A percentile compares a stretch with the other conserved stretches of the same genome.
Conservation (phyloP, 1,140 invertebrate species). For the Oryzaephilus surinamensis region DNA sequence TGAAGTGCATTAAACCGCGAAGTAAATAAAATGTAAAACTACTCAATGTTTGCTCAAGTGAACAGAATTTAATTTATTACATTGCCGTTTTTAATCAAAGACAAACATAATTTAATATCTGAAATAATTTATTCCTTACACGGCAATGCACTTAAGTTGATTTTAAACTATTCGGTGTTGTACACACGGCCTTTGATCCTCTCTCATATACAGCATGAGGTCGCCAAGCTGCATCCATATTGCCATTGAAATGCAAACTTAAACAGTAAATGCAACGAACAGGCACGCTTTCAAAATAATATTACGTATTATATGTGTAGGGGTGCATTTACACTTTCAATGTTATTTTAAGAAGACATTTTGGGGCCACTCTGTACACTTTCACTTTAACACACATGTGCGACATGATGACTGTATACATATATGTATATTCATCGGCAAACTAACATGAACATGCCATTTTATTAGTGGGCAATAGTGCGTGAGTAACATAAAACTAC, state of each 20-base stretch:
- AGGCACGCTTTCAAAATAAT: constrained; percentile 7
- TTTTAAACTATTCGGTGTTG: constrained; percentile 11
- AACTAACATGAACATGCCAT: no score
- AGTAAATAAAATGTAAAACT: no score
- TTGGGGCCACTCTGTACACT: constrained; percentile 7
- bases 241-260: constrained; percentile 17
- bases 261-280: no score
- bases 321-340: constrained; percentile 14
- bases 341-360: constrained; percentile 15
- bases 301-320: no score
- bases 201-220: no score
- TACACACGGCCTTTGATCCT: constrained; percentile 15
- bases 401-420: no score
- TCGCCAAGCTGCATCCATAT: constrained; percentile 12
- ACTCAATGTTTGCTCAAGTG: no score
- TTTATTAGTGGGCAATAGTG: constrained; percentile 14
- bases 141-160: constrained; percentile 14
- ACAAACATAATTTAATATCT: constrained; percentile 10
- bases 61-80: constrained; percentile 11
- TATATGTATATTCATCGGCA: no score
- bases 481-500: constrained; percentile 11
- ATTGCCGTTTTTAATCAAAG: constrained; percentile 11
- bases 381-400: no score
- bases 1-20: no score
- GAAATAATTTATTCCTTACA: constrained; percentile 17